A percentile compares a stretch with the other conserved stretches of the same genome.
phyloP scores from a whole-genome alignment of 2,797 vertebrate genomes.

The Eidolon dupreanum region DNA sequence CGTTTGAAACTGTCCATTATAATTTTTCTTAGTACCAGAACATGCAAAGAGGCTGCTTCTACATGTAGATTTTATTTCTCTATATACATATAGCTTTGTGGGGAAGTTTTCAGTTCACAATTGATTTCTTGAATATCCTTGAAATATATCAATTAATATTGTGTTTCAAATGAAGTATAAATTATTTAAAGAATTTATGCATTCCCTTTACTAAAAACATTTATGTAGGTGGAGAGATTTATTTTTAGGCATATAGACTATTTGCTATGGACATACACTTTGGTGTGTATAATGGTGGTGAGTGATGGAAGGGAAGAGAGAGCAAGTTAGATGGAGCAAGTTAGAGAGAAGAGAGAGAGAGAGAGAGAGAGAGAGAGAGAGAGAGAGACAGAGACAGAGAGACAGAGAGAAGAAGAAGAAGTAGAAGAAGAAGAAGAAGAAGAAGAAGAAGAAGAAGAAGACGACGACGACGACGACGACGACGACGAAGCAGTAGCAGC shows the following conservation, averaged over 20 bases:
- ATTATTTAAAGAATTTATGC: not conserved
- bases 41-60: not conserved
- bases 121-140: conserved; percentile 11
- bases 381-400: not conserved
- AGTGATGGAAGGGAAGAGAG: not conserved
- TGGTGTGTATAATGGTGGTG: not conserved
- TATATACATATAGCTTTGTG: not conserved
- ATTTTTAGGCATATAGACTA: not conserved
- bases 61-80: not conserved
- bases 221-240: not conserved
- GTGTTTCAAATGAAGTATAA: not conserved
- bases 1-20: not conserved
- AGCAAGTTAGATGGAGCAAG: not conserved
- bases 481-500: too few species aligned
- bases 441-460: not conserved
- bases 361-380: too few species aligned
- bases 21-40: not conserved
- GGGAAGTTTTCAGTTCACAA: conserved; percentile 14
- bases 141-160: not conserved
- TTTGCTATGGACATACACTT: not conserved
- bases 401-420: not conserved
- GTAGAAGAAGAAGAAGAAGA: not conserved
- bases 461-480: too few species aligned
- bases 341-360: not conserved
- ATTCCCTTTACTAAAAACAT: not conserved